Conservation (phyloP, 2,113 vertebrate genomes). For the Malurus elegans region DNA sequence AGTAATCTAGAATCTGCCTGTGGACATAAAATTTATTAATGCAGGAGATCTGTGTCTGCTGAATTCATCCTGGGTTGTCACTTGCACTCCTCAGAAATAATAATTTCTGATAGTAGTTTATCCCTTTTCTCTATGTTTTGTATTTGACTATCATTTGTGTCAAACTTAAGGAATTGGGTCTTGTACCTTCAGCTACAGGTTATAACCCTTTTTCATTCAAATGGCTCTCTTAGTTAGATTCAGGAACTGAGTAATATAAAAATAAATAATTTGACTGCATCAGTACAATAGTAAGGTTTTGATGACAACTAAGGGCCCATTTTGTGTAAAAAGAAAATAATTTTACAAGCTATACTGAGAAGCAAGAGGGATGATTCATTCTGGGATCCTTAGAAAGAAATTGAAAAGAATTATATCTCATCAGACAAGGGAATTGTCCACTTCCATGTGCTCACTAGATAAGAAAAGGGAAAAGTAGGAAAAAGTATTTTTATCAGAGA, state of each 20-base stretch:
- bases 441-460: not conserved
- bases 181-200: not conserved
- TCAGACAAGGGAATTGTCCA: not conserved
- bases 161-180: not conserved
- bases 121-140: not conserved
- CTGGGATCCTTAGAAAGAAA: not conserved
- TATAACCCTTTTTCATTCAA: not conserved
- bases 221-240: not conserved
- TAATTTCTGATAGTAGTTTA: not conserved
- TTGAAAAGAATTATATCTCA: not conserved
- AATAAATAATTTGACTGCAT: not conserved
- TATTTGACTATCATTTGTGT: not conserved
- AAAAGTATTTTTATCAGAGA: not conserved
- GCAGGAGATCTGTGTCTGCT: not conserved
- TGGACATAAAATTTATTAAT: not conserved
- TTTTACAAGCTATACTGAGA: not conserved
- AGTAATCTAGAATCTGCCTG: not conserved
- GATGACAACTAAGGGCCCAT: not conserved
- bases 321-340: not conserved
- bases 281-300: not conserved
- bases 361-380: not conserved
- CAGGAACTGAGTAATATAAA: not conserved
- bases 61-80: not conserved
- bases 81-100: not conserved
- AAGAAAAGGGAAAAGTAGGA: not conserved